Evolutionary conservation across 2,797 vertebrate genomes (phyloP).

Genomic region (Lycodopsis pacificus): DNA sequence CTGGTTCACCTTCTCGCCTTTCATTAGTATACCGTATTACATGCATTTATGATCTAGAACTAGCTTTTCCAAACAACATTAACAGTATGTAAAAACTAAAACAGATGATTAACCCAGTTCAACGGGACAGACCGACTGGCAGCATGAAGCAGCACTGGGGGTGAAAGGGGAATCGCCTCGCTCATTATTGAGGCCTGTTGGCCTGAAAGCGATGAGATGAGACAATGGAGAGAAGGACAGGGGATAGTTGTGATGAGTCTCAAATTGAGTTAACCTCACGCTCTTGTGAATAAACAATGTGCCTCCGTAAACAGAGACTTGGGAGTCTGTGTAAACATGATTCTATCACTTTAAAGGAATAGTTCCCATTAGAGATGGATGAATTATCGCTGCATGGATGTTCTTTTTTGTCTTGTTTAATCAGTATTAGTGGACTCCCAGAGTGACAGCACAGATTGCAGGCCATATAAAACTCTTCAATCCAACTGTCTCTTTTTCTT

Average conservation of each 20-base stretch:
- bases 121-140: neutral
- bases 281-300: slow-evolving; percentile 75
- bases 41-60: neutral
- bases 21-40: neutral
- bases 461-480: neutral
- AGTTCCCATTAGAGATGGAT: slow-evolving; percentile 16
- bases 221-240: slow-evolving; percentile 63
- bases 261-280: slow-evolving; percentile 63
- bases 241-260: slow-evolving; percentile 51
- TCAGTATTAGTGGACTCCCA: neutral
- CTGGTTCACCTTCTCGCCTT: neutral
- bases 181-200: slow-evolving; percentile 17
- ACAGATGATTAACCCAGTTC: slow-evolving; percentile 30
- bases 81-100: neutral
- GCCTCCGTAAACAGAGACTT: slow-evolving; percentile 37
- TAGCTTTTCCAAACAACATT: neutral
- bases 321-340: slow-evolving; percentile 7
- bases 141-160: slow-evolving; percentile 34
- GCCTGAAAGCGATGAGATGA: slow-evolving; percentile 46
- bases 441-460: neutral
- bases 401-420: neutral
- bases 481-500: neutral
- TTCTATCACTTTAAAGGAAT: slow-evolving; percentile 29
- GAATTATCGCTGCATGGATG: neutral
- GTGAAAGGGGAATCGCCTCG: slow-evolving; percentile 16